phyloP scores from a whole-genome alignment of 2,113 vertebrate species.

The Ornithorhynchus anatinus region DNA sequence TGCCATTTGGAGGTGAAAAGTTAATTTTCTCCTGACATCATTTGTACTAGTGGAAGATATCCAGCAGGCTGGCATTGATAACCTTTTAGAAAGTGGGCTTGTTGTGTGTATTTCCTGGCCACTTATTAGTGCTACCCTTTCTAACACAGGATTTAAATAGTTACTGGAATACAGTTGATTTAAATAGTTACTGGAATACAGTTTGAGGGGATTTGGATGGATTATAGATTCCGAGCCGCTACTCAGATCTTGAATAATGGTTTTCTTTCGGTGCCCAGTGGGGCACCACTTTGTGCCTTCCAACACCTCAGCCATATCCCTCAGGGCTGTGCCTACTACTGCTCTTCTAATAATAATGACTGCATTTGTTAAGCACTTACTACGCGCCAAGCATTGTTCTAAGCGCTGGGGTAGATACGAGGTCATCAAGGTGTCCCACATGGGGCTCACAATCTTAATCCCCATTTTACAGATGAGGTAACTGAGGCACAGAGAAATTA shows the following conservation, averaged over 20 bases:
- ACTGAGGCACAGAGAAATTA: background rate
- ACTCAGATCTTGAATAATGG: background rate
- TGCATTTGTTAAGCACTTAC: no score
- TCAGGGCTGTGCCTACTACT: no score
- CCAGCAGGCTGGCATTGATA: constrained; percentile 16
- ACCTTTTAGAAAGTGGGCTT: constrained; percentile 13
- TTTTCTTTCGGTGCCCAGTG: no score
- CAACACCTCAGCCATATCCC: no score
- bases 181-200: constrained; percentile 15
- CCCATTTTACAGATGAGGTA: background rate
- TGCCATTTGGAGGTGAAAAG: constrained; percentile 13
- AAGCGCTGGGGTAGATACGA: no score
- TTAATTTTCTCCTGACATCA: constrained; percentile 33
- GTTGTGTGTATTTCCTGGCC: constrained; percentile 14
- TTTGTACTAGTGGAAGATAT: background rate
- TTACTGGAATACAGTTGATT: no score
- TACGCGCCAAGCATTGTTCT: no score
- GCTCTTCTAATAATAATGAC: no score
- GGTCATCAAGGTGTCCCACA: no score
- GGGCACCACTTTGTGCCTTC: no score
- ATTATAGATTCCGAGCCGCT: constrained; percentile 3
- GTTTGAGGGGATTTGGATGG: background rate
- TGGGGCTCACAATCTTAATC: no score
- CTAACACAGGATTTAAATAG: no score
- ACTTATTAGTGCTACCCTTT: background rate